Conservation (phyloP, 30 jellyfish, hydroid and myxozoan genomes). For the Cassiopea xamachana region DNA sequence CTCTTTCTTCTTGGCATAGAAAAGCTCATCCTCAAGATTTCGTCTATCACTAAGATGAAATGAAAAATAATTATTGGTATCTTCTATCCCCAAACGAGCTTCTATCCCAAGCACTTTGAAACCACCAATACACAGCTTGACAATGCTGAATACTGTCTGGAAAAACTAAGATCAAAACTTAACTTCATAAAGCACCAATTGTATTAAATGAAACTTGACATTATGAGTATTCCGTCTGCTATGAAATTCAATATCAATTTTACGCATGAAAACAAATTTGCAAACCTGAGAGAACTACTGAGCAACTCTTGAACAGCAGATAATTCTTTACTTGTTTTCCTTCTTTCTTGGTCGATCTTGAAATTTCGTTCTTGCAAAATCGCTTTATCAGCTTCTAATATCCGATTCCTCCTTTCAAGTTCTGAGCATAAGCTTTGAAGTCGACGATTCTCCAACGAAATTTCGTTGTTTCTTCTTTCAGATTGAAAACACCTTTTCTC, state of each 20-base stretch:
- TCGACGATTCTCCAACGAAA: constrained; percentile 45
- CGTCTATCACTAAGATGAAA: constrained; percentile 49
- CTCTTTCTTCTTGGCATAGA: constrained; percentile 57
- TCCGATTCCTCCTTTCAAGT: constrained; percentile 56
- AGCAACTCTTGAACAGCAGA: constrained; percentile 56
- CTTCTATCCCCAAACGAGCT: no score
- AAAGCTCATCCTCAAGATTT: constrained; percentile 66
- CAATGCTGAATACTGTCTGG: no score
- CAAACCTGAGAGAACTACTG: constrained; percentile 66
- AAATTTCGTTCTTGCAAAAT: constrained; percentile 69
- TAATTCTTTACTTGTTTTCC: constrained; percentile 41
- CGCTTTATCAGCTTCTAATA: constrained; percentile 59
- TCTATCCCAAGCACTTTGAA: no score
- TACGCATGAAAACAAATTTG: background rate
- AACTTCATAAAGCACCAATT: no score
- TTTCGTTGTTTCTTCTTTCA: constrained; percentile 63
- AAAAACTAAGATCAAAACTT: no score
- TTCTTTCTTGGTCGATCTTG: constrained; percentile 58
- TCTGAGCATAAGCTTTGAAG: constrained; percentile 59
- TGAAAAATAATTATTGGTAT: background rate
- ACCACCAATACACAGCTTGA: no score
- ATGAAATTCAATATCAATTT: no score
- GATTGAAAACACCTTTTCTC: constrained; percentile 66
- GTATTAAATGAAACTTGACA: no score
- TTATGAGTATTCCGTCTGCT: no score